Evolutionary conservation across 2,113 vertebrate genomes (phyloP).

Genomic region (Camarhynchus parvulus): DNA sequence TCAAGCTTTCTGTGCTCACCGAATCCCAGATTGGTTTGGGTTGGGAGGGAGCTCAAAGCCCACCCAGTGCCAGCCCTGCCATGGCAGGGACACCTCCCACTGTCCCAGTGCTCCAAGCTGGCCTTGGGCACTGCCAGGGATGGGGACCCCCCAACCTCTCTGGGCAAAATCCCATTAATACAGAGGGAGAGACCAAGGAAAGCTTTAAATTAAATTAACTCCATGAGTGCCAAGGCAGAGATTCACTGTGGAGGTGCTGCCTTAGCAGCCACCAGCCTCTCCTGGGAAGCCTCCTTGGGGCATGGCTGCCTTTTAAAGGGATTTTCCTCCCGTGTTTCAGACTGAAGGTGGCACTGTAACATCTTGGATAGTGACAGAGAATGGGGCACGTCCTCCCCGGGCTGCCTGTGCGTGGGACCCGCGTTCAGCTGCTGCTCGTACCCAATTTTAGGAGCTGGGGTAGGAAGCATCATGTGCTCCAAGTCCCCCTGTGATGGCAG

Average conservation of each 20-base stretch:
- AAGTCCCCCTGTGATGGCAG: background rate
- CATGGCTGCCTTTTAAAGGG: background rate
- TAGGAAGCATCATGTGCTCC: background rate
- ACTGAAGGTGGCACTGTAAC: conserved; percentile 69
- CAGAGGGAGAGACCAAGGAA: background rate
- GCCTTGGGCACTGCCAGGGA: background rate
- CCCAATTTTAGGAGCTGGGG: background rate
- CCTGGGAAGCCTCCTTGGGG: background rate
- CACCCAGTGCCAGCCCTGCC: background rate
- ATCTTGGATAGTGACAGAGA: conserved; percentile 10
- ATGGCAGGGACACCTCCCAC: background rate
- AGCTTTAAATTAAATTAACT: background rate
- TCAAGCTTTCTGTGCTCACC: background rate
- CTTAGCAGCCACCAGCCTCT: background rate
- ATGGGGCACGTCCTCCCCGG: background rate
- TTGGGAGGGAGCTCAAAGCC: background rate
- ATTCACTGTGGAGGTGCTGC: background rate
- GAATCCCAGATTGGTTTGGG: background rate
- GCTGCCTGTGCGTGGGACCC: background rate
- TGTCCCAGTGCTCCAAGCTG: background rate
- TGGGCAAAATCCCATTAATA: accelerated
- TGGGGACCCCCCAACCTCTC: background rate
- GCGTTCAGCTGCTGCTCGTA: background rate
- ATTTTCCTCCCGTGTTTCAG: background rate
- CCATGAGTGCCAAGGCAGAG: background rate